Evolutionary conservation across 2,797 vertebrate species (phyloP), one percentile per base, ranked within the genome.

Genomic region (Columba guinea): DNA sequence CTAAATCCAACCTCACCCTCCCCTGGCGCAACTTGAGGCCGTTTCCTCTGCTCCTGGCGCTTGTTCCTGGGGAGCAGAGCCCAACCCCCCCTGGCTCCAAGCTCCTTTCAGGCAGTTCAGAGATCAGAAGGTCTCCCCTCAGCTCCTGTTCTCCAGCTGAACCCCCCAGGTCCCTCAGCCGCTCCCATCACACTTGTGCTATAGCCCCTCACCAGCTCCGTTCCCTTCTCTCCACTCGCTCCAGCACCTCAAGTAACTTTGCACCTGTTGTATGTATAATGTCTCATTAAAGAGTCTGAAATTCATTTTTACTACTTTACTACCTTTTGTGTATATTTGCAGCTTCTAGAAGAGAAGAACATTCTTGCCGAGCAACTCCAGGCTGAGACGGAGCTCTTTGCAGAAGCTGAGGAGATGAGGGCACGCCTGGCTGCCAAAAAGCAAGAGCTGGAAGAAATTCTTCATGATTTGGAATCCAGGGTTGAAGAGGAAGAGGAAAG

Each of bases 401-500:
- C 99, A 0, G 99, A 99, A 96, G 99, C 99, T 1, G 99, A 99
- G 89, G 99, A 99, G 98, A 99, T 99, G 99, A 98, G 99, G 85
- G 99, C 99, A 32, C 98, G 99, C 9, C 97, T 99, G 32, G 99
- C 99, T 19, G 99, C 99, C 18, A 99, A 99, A 95, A 99, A 99
- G 79, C 99, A 99, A 81, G 99, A 99, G 81, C 28, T 99, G 71
- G 99, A 99, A 96, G 99, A 99, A 97, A 99, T 99, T 93, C 98
- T 99, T 27, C 99, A 99, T 37, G 99, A 99, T 97, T 96, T 99
- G 84, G 99, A 99, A 95, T 99, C 99, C 18, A 98, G 99, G 34
- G 99, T 99, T 69, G 99, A 99, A 92, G 99, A 99, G 59, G 99
- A 99, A 82, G 99, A 99, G 90, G 99, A 99, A 96, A 98, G 99